phyloP scores from a whole-genome alignment of 2,113 vertebrate genomes.

The Ophiodon elongatus region DNA sequence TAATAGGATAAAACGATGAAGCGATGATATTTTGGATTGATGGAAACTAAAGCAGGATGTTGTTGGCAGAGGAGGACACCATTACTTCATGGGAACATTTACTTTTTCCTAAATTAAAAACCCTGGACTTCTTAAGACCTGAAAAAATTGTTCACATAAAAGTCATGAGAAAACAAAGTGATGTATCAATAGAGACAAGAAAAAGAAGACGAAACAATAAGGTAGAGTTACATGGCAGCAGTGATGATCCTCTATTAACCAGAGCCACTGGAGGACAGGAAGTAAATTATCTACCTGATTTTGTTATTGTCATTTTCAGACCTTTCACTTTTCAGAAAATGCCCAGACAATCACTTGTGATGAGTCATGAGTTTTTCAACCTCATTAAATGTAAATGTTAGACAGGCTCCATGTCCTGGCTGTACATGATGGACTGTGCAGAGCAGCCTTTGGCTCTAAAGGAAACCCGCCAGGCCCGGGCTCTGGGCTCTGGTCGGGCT shows the following conservation, averaged over 20 bases:
- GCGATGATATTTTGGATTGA: neutral
- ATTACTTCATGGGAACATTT: neutral
- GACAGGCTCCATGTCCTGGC: no score
- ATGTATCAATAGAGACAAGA: neutral
- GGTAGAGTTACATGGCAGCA: neutral
- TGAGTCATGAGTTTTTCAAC: no score
- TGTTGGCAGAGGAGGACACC: neutral
- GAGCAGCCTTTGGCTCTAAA: no score
- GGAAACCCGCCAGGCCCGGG: no score
- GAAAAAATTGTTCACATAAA: neutral
- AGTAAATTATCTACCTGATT: no score
- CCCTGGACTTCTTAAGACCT: neutral
- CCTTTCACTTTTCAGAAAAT: no score
- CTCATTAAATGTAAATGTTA: no score
- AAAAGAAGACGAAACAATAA: neutral
- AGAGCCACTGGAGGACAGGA: neutral
- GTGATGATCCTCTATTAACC: neutral
- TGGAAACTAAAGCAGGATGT: neutral
- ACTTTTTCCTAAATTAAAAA: neutral
- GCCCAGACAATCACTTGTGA: no score
- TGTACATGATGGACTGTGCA: no score
- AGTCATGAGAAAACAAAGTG: neutral
- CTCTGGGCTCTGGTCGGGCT: no score
- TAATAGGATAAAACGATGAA: neutral
- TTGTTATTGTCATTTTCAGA: no score